phyloP scores from a whole-genome alignment of 1,140 invertebrate species.

The Cyclina sinensis region DNA sequence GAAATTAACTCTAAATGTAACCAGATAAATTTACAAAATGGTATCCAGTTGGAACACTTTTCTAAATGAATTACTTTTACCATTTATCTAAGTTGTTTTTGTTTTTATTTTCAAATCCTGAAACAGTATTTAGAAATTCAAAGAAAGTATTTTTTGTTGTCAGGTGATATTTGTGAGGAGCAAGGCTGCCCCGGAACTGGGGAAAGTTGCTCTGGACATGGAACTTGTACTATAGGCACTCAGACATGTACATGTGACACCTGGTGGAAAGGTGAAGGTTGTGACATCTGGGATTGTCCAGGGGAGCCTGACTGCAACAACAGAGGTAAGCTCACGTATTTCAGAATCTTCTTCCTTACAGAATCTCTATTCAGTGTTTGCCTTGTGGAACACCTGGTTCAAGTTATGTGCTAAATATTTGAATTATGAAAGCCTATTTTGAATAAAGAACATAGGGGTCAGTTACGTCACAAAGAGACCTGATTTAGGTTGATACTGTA shows the following conservation, averaged over 20 bases:
- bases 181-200: constrained; percentile 77
- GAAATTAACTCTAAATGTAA: background rate
- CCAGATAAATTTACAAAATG: background rate
- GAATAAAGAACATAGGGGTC: no score
- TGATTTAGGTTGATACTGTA: no score
- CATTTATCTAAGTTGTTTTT: no score
- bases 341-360: background rate
- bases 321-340: constrained; percentile 68
- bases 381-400: no score
- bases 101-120: no score
- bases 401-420: no score
- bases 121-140: no score
- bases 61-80: no score
- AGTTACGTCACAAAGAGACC: no score
- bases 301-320: constrained; percentile 77
- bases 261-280: constrained; percentile 78
- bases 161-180: constrained; percentile 74
- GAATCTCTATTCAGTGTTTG: background rate
- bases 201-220: constrained; percentile 84
- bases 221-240: constrained; percentile 81
- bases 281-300: constrained; percentile 77
- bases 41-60: no score
- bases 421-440: no score
- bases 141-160: no score
- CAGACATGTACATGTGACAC: constrained; percentile 77